Conservation (phyloP, 1,140 invertebrate species). For the Bombus waltoni region DNA sequence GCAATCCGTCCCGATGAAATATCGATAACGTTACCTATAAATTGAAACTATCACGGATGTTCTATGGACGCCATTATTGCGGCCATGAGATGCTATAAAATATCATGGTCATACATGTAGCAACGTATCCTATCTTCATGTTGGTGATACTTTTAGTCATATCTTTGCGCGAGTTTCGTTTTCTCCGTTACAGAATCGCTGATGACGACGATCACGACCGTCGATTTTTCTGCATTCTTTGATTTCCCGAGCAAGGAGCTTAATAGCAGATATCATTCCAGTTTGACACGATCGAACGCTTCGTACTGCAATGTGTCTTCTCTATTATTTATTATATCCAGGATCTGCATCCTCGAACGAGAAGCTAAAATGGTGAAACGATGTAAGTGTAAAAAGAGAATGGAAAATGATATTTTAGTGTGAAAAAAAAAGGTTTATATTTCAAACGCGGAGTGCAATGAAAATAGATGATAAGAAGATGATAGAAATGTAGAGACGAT, state of each 20-base stretch:
- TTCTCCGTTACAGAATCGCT: neutral
- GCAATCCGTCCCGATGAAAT: conserved; percentile 49
- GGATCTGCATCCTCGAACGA: no score
- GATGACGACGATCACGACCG: neutral
- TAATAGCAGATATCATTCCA: neutral
- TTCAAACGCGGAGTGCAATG: no score
- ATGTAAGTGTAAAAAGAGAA: no score
- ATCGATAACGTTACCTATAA: conserved; percentile 37
- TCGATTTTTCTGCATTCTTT: conserved; percentile 19
- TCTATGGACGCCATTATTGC: conserved; percentile 47
- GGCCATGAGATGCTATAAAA: conserved; percentile 29
- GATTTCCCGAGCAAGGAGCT: neutral
- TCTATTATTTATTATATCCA: neutral
- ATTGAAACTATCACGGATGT: conserved; percentile 25
- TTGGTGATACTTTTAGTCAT: conserved; percentile 32
- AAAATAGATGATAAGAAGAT: no score
- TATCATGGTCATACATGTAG: conserved; percentile 21
- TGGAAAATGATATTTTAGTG: no score
- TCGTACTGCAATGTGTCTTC: neutral
- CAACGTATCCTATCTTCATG: conserved; percentile 8
- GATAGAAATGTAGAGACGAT: no score
- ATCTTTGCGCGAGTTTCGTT: neutral
- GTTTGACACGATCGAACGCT: neutral
- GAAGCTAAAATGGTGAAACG: no score
- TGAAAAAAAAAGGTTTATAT: no score